These are phyloP conservation scores for Ptyas mucosa DNA, from an alignment of 2,113 vertebrate species.

Conservation along the genomic window DNA sequence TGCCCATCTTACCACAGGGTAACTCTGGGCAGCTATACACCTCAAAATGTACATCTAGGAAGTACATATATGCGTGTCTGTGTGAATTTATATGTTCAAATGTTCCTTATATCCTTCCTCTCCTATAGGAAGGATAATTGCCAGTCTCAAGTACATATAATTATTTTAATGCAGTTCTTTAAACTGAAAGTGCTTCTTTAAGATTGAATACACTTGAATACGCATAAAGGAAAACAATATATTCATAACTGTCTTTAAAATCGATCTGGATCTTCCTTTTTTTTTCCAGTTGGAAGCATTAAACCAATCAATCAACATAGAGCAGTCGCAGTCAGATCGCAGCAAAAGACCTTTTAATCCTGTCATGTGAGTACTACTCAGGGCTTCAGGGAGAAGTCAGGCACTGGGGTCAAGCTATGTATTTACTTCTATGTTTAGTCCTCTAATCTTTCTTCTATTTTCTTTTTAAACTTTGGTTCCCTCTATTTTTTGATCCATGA, in stretches of 20 bases:
- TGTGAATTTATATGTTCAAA: neutral
- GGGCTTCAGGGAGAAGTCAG: neutral
- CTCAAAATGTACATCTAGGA: neutral
- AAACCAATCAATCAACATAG: conserved; percentile 97
- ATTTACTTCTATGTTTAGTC: neutral
- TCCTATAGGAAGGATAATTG: neutral
- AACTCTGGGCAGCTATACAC: neutral
- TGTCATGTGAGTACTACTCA: conserved; percentile 83
- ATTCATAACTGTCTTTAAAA: neutral
- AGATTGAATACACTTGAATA: neutral
- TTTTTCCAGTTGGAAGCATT: conserved; percentile 85
- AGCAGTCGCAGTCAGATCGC: conserved; percentile 96
- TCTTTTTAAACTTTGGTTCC: neutral
- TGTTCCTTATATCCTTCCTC: neutral
- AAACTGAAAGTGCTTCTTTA: neutral
- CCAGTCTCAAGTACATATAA: neutral
- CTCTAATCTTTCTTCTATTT: neutral
- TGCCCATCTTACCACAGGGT: neutral
- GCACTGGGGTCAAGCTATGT: neutral
- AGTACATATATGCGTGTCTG: neutral
- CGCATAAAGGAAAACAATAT: neutral
- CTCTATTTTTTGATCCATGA: rapidly evolving
- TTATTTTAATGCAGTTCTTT: neutral
- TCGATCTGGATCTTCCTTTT: neutral
- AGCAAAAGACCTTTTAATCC: conserved; percentile 98